These are phyloP conservation scores for Gymnocephalus cernua DNA, from an alignment of 2,113 vertebrate genomes.

Conservation along the genomic window DNA sequence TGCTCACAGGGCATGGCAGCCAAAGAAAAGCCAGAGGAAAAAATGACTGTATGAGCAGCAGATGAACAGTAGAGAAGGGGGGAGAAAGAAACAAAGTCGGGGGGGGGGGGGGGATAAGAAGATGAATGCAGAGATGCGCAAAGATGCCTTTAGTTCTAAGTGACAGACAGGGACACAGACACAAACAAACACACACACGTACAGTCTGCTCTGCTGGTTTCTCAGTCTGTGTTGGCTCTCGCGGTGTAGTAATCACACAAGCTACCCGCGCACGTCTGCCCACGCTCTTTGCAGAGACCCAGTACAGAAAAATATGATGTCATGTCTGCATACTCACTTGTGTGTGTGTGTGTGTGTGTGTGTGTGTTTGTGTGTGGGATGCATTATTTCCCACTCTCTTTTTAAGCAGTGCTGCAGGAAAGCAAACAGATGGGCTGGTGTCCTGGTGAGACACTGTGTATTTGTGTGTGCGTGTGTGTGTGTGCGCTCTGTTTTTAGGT, in stretches of 20 bases:
- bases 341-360: conserved; percentile 40
- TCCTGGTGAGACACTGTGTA: conserved; percentile 62
- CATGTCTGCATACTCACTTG: conserved; percentile 66
- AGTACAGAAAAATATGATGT: conserved; percentile 73
- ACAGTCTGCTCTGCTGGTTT: conserved; percentile 35
- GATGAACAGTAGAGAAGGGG: conserved; percentile 37
- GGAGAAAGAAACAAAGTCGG: conserved; percentile 36
- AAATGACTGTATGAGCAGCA: conserved; percentile 21
- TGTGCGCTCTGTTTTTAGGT: conserved; percentile 48
- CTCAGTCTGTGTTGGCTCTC: conserved; percentile 47
- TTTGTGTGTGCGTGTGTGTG: conserved; percentile 1
- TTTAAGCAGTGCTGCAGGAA: conserved; percentile 47
- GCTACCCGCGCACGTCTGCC: conserved; percentile 52
- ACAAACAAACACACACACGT: conserved; percentile 7
- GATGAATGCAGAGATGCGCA: conserved; percentile 46
- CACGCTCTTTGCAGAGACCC: conserved; percentile 67
- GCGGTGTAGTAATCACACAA: conserved; percentile 58
- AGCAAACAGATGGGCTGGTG: conserved; percentile 75
- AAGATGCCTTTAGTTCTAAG: conserved; percentile 60
- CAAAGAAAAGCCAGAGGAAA: conserved; percentile 61
- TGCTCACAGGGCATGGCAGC: conserved; percentile 76
- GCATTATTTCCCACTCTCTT: conserved; percentile 40
- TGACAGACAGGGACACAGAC: conserved; percentile 59
- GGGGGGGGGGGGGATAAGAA: conserved; percentile 22
- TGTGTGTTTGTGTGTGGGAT: conserved; percentile 56